Evolutionary conservation across 2,113 vertebrate species (phyloP).

Genomic region (Platysteira castanea): DNA sequence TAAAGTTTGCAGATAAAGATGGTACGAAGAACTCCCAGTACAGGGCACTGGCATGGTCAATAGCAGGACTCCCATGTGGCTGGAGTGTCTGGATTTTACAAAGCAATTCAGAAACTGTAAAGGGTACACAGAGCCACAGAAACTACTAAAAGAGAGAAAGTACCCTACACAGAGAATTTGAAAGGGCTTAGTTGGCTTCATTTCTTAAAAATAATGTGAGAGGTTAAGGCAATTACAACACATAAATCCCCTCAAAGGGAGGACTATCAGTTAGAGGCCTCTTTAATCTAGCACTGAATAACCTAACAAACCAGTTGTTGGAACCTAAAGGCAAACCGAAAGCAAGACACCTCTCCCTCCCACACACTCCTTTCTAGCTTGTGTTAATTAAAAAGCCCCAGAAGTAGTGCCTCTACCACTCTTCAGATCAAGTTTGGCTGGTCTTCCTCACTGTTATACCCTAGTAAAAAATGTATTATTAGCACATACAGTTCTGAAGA

Average conservation of each 20-base stretch:
- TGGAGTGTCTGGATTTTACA: not conserved
- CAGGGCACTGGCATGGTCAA: not conserved
- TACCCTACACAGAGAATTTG: not conserved
- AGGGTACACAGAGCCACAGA: not conserved
- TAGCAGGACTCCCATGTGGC: accelerated
- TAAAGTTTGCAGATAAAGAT: not conserved
- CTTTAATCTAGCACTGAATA: constrained; percentile 9
- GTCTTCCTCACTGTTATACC: not conserved
- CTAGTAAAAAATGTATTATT: not conserved
- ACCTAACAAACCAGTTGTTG: constrained; percentile 22
- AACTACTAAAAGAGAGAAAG: not conserved
- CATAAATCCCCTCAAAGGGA: not conserved
- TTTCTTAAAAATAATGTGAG: not conserved
- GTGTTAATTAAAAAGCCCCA: constrained; percentile 11
- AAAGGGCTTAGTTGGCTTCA: not conserved
- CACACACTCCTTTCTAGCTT: not conserved
- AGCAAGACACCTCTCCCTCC: not conserved
- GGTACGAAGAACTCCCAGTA: not conserved
- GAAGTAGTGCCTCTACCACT: not conserved
- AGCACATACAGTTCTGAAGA: not conserved
- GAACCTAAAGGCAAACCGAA: constrained; percentile 21
- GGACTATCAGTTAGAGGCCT: not conserved
- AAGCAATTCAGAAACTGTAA: not conserved
- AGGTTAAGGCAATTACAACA: not conserved
- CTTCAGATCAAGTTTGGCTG: not conserved